Conservation (phyloP, 2,888 invertebrate genomes). For the Strigamia maritima region DNA sequence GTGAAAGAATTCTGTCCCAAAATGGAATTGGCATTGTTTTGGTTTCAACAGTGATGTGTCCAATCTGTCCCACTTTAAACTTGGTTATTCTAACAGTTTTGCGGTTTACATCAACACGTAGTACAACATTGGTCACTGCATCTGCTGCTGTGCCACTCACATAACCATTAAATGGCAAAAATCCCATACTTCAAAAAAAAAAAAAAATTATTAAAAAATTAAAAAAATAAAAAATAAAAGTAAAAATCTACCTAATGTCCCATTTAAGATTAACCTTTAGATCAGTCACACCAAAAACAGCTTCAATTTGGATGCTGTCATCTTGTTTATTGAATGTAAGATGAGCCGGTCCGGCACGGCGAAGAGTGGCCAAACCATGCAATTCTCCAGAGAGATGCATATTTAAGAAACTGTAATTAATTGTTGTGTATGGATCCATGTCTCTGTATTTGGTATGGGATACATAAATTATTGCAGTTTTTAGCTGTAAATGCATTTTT, state of each 20-base stretch:
- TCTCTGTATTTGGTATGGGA: neutral
- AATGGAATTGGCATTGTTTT: neutral
- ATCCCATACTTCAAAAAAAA: neutral
- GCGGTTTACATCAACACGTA: neutral
- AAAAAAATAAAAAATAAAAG: neutral
- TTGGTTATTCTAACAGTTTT: neutral
- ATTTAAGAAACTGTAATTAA: neutral
- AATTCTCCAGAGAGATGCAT: constrained; percentile 8
- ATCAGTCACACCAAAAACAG: neutral
- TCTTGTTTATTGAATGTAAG: neutral
- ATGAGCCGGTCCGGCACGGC: neutral
- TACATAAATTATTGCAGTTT: neutral
- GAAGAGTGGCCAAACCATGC: neutral
- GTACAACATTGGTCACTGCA: neutral
- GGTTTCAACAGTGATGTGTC: neutral
- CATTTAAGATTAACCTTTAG: neutral
- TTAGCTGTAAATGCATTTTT: neutral
- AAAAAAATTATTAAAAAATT: neutral
- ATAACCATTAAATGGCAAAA: neutral
- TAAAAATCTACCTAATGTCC: neutral
- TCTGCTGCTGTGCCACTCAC: neutral
- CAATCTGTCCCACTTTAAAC: neutral
- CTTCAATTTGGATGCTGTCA: neutral
- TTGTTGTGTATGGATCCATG: constrained; percentile 14
- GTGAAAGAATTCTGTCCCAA: neutral